Conservation (phyloP, 2,113 vertebrate genomes). For the Hiodon alosoides region DNA sequence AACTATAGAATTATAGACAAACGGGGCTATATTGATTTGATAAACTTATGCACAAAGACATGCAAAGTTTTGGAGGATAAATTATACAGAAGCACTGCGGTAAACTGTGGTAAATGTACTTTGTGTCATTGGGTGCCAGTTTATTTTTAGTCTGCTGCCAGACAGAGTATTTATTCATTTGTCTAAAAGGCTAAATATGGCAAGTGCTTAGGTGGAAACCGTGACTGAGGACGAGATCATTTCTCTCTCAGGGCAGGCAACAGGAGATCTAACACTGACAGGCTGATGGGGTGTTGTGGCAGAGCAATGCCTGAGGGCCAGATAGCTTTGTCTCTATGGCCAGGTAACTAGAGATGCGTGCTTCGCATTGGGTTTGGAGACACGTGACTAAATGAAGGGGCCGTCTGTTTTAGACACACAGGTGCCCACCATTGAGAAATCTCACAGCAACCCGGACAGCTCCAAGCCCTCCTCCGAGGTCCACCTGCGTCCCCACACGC, state of each 20-base stretch:
- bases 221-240: background rate
- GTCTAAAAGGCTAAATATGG: slow-evolving; percentile 1
- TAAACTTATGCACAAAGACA: too few relatives aligned
- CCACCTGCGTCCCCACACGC: slow-evolving; percentile 83
- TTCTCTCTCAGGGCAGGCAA: background rate
- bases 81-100: background rate
- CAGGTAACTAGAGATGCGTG: too few relatives aligned
- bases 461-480: slow-evolving; percentile 96
- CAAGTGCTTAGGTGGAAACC: background rate
- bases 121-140: background rate
- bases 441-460: slow-evolving; percentile 92
- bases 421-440: slow-evolving; percentile 95
- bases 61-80: too few relatives aligned
- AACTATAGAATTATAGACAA: too few relatives aligned
- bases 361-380: background rate
- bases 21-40: too few relatives aligned
- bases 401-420: slow-evolving; percentile 84
- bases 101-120: background rate
- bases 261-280: too few relatives aligned
- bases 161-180: background rate
- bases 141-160: background rate
- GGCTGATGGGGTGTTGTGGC: too few relatives aligned
- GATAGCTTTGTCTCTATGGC: too few relatives aligned
- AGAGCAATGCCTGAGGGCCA: too few relatives aligned
- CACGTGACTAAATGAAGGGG: slow-evolving; percentile 55